These are phyloP conservation scores for Pachycephus smyrnensis DNA, from an alignment of 2,888 invertebrate species.

Conservation along the genomic window DNA sequence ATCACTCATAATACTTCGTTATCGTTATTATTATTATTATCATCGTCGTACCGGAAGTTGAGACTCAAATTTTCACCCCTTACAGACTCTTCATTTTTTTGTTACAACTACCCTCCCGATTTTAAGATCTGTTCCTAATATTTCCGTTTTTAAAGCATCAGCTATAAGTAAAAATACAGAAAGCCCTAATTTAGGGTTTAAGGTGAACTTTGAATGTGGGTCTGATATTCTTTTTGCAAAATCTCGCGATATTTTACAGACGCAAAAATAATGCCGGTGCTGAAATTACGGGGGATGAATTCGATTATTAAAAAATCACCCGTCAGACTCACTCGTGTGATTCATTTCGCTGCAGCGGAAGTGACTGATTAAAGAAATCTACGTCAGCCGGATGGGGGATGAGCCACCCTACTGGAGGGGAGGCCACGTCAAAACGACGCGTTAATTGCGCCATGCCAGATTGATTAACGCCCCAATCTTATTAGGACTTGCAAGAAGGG, in stretches of 20 bases:
- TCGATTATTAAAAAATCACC: conserved; percentile 55
- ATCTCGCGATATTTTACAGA: background rate
- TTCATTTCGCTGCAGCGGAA: conserved; percentile 52
- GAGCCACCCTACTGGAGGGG: conserved; percentile 14
- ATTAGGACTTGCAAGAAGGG: conserved; percentile 32
- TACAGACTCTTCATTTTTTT: background rate
- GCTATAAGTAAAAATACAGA: background rate
- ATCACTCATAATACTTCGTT: background rate
- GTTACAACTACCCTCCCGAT: too few species aligned
- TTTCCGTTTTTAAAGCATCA: background rate
- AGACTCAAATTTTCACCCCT: background rate
- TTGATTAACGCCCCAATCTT: conserved; percentile 55
- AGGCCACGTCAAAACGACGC: conserved; percentile 55
- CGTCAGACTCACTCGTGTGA: conserved; percentile 56
- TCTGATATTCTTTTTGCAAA: background rate
- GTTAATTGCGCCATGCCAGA: conserved; percentile 56
- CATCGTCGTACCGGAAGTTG: background rate
- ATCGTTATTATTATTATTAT: background rate
- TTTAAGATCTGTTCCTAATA: too few species aligned
- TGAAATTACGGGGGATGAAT: background rate
- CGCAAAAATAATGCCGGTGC: background rate
- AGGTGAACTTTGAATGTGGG: background rate
- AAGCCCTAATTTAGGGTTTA: background rate
- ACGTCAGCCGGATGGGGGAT: conserved; percentile 41
- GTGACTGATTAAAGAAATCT: conserved; percentile 62